Evolutionary conservation across 2,797 vertebrate genomes (phyloP).

Genomic region (Luscinia megarhynchos): DNA sequence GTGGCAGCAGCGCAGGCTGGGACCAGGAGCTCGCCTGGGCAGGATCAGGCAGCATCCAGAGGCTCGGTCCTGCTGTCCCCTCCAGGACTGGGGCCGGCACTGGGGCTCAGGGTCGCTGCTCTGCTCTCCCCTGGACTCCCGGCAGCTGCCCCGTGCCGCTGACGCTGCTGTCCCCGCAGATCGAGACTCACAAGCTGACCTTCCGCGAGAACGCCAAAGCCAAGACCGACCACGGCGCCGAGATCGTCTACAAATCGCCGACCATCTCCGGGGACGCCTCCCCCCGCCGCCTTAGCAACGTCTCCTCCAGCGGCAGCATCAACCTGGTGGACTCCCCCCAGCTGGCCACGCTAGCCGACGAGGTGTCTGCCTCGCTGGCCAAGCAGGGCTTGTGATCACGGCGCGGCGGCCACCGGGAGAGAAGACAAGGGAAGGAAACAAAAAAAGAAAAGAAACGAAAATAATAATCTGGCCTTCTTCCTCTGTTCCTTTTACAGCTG

Average conservation of each 20-base stretch:
- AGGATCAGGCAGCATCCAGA: background rate
- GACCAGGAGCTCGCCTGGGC: background rate
- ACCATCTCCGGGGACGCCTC: conserved; percentile 89
- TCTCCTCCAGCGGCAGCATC: conserved; percentile 96
- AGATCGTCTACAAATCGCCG: conserved; percentile 91
- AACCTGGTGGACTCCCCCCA: conserved; percentile 95
- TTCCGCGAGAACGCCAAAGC: conserved; percentile 97
- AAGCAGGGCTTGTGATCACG: conserved; percentile 96
- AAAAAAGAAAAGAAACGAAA: conserved; percentile 30
- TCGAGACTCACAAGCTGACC: conserved; percentile 94
- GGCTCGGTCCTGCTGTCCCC: background rate
- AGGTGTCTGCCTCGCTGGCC: conserved; percentile 96
- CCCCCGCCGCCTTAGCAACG: conserved; percentile 93
- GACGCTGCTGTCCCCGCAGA: conserved; percentile 76
- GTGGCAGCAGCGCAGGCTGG: background rate
- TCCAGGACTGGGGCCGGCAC: fast-evolving
- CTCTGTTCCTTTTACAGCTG: conserved; percentile 84
- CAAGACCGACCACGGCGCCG: conserved; percentile 97
- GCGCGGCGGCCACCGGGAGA: conserved; percentile 42
- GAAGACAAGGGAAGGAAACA: conserved; percentile 22
- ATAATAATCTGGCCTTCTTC: conserved; percentile 80
- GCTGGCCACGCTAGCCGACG: conserved; percentile 94
- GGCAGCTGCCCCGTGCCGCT: background rate
- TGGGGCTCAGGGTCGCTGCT: fast-evolving
- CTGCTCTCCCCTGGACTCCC: background rate